These are phyloP conservation scores for Drosophila borborema DNA, from an alignment of 2,888 invertebrate genomes.

Conservation along the genomic window DNA sequence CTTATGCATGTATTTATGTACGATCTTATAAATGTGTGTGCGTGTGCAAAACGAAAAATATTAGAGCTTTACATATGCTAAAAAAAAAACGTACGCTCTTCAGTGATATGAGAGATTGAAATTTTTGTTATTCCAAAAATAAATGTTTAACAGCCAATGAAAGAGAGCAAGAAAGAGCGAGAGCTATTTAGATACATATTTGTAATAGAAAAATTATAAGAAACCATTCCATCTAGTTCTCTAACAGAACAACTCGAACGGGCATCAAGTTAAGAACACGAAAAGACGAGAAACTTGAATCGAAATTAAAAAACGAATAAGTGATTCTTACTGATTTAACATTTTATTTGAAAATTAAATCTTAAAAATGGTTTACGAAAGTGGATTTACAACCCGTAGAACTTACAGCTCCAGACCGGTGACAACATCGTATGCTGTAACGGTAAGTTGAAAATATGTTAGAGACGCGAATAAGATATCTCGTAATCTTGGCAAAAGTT, in stretches of 20 bases:
- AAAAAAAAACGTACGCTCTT: slow-evolving; percentile 59
- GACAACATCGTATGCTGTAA: slow-evolving; percentile 90
- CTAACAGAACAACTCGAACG: slow-evolving; percentile 85
- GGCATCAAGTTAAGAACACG: slow-evolving; percentile 84
- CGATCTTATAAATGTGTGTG: slow-evolving; percentile 18
- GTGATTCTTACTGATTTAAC: slow-evolving; percentile 50
- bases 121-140: slow-evolving; percentile 84
- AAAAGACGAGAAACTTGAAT: slow-evolving; percentile 68
- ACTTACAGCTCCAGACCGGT: slow-evolving; percentile 90
- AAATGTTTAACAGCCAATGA: slow-evolving; percentile 74
- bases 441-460: slow-evolving; percentile 88
- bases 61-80: slow-evolving; percentile 34
- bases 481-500: slow-evolving; percentile 21
- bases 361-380: slow-evolving; percentile 94
- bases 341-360: slow-evolving; percentile 36
- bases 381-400: slow-evolving; percentile 95
- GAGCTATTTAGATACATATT: slow-evolving; percentile 55
- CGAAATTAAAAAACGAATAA: slow-evolving; percentile 63
- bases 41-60: slow-evolving; percentile 35
- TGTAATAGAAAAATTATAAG: slow-evolving; percentile 81
- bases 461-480: slow-evolving; percentile 13
- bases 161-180: slow-evolving; percentile 49
- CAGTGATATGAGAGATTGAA: slow-evolving; percentile 56
- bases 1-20: slow-evolving; percentile 25
- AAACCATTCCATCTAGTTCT: slow-evolving; percentile 64